phyloP scores from a whole-genome alignment of 1,140 invertebrate genomes.

The Dinothrombium tinctorium region DNA sequence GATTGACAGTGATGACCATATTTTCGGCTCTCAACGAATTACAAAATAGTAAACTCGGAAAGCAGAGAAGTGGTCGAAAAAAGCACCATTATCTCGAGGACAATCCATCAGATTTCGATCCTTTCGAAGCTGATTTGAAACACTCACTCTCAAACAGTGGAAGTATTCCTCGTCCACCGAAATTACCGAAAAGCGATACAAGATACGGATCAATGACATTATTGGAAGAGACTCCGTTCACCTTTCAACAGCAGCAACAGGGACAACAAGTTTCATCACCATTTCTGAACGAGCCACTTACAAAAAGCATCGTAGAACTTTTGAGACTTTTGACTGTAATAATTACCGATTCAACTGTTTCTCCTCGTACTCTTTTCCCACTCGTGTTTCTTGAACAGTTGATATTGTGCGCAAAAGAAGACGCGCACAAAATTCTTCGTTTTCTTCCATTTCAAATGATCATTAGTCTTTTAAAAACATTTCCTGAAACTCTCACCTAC shows the following conservation, averaged over 20 bases:
- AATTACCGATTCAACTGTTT: slow-evolving; percentile 44
- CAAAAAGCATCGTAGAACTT: slow-evolving; percentile 27
- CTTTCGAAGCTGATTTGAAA: neutral
- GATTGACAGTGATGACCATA: slow-evolving; percentile 23
- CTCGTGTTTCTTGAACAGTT: slow-evolving; percentile 53
- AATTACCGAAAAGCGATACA: slow-evolving; percentile 7
- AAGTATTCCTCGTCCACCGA: slow-evolving; percentile 4
- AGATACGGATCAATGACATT: neutral
- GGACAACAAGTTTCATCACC: neutral
- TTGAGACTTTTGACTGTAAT: slow-evolving; percentile 46
- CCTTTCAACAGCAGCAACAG: slow-evolving; percentile 12
- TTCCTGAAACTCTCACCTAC: slow-evolving; percentile 19
- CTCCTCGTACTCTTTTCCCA: slow-evolving; percentile 61
- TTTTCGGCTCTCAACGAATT: slow-evolving; percentile 20
- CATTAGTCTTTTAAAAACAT: slow-evolving; percentile 18
- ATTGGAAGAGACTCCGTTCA: slow-evolving; percentile 14
- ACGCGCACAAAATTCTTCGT: slow-evolving; percentile 44
- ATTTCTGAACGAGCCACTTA: slow-evolving; percentile 19
- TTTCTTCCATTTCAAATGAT: slow-evolving; percentile 39
- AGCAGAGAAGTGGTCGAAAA: neutral
- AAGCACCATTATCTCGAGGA: neutral
- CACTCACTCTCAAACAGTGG: neutral
- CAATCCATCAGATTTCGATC: slow-evolving; percentile 1
- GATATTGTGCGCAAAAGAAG: slow-evolving; percentile 50
- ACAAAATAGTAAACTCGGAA: neutral